Percentiles rank a stretch among this genome's conserved stretches.
These are phyloP conservation scores for Pseudonaja textilis DNA, from an alignment of 2,113 vertebrate species.

Conservation along the genomic window DNA sequence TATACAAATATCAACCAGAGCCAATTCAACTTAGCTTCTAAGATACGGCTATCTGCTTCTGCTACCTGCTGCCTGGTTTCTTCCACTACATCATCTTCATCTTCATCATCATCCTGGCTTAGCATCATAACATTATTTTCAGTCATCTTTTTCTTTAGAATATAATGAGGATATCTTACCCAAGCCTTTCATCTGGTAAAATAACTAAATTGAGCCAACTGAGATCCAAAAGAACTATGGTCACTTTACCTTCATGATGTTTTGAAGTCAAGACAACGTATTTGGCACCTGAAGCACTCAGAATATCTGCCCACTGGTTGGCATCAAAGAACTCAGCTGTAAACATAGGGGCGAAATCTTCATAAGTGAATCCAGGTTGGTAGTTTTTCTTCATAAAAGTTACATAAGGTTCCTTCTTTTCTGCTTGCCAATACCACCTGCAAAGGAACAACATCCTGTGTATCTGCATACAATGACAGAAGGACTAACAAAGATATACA, in stretches of 20 bases:
- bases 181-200: conserved; percentile 12
- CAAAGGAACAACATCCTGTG: conserved; percentile 15
- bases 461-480: background rate
- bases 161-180: background rate
- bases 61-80: background rate
- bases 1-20: background rate
- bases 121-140: background rate
- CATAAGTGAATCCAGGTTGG: conserved; percentile 84
- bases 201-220: background rate
- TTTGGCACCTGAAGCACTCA: conserved; percentile 88
- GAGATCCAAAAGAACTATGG: conserved; percentile 4
- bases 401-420: conserved; percentile 75
- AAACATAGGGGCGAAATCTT: conserved; percentile 88
- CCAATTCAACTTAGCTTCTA: background rate
- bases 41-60: background rate
- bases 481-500: background rate
- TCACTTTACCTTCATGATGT: conserved; percentile 90
- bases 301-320: conserved; percentile 83
- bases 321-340: conserved; percentile 89
- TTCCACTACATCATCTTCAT: background rate
- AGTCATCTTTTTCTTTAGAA: background rate
- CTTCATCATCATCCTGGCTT: background rate
- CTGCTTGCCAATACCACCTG: conserved; percentile 91
- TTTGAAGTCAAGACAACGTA: conserved; percentile 96
- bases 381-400: conserved; percentile 90